Conservation (phyloP, 2,113 vertebrate species). For the Cinclus mexicanus region DNA sequence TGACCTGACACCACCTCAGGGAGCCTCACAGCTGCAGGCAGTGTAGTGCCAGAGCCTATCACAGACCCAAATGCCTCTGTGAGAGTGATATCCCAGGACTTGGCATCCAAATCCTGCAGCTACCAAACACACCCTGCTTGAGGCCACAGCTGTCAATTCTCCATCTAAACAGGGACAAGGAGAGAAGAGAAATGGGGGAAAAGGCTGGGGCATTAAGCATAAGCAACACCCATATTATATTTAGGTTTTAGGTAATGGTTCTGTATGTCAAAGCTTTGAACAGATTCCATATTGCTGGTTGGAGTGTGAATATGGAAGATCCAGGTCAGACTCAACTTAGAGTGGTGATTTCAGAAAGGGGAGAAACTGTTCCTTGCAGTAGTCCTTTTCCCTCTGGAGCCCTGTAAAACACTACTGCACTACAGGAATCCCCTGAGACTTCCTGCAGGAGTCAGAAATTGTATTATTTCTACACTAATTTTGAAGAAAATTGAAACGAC, state of each 20-base stretch:
- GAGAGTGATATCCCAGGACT: slow-evolving; percentile 51
- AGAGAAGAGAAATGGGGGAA: not conserved
- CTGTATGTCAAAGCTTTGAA: not conserved
- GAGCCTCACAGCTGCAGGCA: slow-evolving; percentile 59
- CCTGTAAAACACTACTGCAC: not conserved
- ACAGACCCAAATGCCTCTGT: slow-evolving; percentile 44
- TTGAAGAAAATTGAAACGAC: not conserved
- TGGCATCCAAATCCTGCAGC: slow-evolving; percentile 68
- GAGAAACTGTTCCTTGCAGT: not conserved
- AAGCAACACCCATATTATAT: not conserved
- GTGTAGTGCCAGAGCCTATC: slow-evolving; percentile 35
- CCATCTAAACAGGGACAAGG: slow-evolving; percentile 16
- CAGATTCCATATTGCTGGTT: not conserved
- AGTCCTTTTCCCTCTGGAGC: not conserved
- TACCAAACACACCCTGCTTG: slow-evolving; percentile 66
- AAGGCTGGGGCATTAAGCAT: not conserved
- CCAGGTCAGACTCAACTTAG: not conserved
- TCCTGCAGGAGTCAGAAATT: not conserved
- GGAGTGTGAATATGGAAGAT: not conserved
- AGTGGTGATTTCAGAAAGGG: not conserved
- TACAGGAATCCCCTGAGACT: not conserved
- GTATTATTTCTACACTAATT: not conserved
- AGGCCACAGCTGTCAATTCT: slow-evolving; percentile 70
- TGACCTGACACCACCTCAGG: slow-evolving; percentile 58
- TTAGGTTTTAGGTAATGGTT: not conserved